Percentiles rank a stretch among this genome's conserved stretches.
Conservation (phyloP, 2,797 vertebrate species). For the Chlorospingus semifuscus region DNA sequence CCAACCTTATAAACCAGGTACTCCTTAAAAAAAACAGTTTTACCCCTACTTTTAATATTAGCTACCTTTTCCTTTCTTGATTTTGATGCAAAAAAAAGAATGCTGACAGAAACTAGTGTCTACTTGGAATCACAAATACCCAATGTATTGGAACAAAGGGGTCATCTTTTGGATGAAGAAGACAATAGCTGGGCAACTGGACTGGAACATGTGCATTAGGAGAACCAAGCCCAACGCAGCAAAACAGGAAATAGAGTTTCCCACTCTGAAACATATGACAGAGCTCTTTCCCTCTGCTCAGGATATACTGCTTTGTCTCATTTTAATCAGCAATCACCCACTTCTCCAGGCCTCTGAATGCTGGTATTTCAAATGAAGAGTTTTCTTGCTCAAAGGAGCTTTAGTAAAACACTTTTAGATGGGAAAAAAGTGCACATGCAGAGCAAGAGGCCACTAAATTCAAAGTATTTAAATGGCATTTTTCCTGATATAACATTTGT, state of each 20-base stretch:
- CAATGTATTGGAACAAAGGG: background rate
- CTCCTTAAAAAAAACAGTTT: background rate
- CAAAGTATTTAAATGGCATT: background rate
- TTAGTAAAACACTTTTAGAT: background rate
- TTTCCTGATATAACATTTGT: background rate
- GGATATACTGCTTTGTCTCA: background rate
- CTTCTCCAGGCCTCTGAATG: background rate
- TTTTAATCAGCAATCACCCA: background rate
- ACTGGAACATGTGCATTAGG: background rate
- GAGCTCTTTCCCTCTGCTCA: background rate
- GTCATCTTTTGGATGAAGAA: background rate
- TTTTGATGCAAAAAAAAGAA: background rate
- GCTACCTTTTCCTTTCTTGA: background rate
- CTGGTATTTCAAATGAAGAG: background rate
- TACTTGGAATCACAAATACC: background rate
- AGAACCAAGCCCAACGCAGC: background rate
- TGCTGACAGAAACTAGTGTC: background rate
- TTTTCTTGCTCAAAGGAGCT: background rate
- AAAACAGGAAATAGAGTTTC: slow-evolving; percentile 26
- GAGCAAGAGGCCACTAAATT: background rate
- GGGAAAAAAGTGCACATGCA: background rate
- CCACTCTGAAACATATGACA: background rate
- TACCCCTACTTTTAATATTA: background rate
- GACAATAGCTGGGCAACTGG: background rate
- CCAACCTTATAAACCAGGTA: background rate